These are phyloP conservation scores for Brachyhypopomus gauderio DNA, from an alignment of 2,113 vertebrate genomes.

Conservation along the genomic window DNA sequence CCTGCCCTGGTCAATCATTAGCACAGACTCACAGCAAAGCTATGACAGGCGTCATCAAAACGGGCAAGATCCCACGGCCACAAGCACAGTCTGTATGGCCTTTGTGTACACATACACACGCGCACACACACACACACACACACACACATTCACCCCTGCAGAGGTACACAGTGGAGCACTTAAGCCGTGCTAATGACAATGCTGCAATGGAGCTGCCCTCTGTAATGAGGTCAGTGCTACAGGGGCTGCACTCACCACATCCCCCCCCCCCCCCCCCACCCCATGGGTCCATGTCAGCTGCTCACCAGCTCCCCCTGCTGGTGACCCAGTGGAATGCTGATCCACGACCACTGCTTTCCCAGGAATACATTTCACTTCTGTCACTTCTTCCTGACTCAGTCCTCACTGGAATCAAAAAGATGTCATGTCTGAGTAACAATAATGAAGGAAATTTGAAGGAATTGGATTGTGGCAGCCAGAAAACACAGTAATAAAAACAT, in stretches of 20 bases:
- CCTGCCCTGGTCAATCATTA: constrained; percentile 75
- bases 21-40: constrained; percentile 9
- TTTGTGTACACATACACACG: not conserved
- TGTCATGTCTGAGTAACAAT: constrained; percentile 45
- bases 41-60: not conserved
- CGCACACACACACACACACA: constrained; percentile 1
- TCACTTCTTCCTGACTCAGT: constrained; percentile 13
- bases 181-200: constrained; percentile 50
- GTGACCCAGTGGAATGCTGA: not conserved
- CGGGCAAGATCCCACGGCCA: constrained; percentile 19
- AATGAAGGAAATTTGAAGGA: constrained; percentile 9
- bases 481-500: constrained; percentile 11
- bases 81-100: not conserved
- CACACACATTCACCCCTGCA: not conserved
- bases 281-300: not conserved
- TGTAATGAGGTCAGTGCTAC: constrained; percentile 49
- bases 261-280: not conserved
- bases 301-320: constrained; percentile 50
- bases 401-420: constrained; percentile 11
- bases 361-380: constrained; percentile 17
- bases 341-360: not conserved
- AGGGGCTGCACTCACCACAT: constrained; percentile 25
- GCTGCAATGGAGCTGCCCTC: constrained; percentile 42
- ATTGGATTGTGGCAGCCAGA: constrained; percentile 25
- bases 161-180: constrained; percentile 23